Base-by-base conservation (phyloP, 2,888 invertebrate species). In the Tortricodes alternella region DNA sequence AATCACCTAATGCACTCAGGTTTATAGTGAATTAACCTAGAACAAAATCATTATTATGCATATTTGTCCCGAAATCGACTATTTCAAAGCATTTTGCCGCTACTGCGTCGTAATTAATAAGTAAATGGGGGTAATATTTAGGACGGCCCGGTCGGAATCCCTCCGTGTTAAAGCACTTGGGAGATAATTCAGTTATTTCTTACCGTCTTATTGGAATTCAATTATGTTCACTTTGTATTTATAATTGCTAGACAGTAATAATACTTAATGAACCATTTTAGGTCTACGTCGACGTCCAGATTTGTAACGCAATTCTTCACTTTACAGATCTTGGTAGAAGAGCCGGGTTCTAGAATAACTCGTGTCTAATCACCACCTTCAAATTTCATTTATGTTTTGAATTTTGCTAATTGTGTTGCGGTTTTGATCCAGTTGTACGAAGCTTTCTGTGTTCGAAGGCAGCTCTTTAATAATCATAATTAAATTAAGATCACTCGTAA, bases 181-280 rank as follows among this genome's bases (percentile, higher is more conserved):
- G 34, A 56, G 49, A 56, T 56, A 56, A 56, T 49, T 56, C 21
- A 56, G 55, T 56, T 56, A 56, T 56, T 49, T 43, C 55, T 56
- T 56, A 56, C 55, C 55, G 55, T 56, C 55, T 56, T 56, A 56
- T 56, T 56, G 49, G 37, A 38, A 56, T 56, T 56, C 55, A 56
- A 56, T 56, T 56, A 56, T 37, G 55, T 49, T 56, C 55, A 56
- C 55, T 56, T 56, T 56, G 55, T 56, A 49, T 49, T 49, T 56
- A 56, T 56, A 56, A 56, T 56, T 56, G 55, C 49, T 49, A 43
- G 49, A 43, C 49, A 43, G 37, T 56, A 56, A 41, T 44, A 29
- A 56, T 55, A 43, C 29, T 48, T 35, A 49, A 49, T 56, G 55
- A 49, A 49, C 55, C 49, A 49, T 56, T 44, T n/a, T 15, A 15